phyloP scores from a whole-genome alignment of 2,888 invertebrate species.

The Pheosia tremula region DNA sequence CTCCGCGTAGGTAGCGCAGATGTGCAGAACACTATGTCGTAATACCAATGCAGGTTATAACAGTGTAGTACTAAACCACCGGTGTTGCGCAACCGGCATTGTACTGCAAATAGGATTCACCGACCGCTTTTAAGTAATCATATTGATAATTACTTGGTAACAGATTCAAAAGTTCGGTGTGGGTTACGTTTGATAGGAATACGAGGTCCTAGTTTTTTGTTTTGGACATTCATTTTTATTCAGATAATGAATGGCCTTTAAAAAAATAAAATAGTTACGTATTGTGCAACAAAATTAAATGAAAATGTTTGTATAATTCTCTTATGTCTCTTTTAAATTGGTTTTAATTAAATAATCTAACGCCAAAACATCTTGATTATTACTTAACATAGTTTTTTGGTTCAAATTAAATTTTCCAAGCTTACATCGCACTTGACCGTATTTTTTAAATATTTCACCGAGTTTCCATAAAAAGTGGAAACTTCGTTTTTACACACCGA shows the following conservation, averaged over 20 bases:
- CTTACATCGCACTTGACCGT: conserved; percentile 6
- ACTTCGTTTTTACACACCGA: neutral
- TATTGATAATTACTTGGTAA: conserved; percentile 23
- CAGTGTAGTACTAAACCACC: conserved; percentile 41
- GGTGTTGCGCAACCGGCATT: conserved; percentile 44
- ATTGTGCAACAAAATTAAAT: no score
- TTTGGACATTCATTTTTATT: neutral
- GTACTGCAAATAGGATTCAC: conserved; percentile 41
- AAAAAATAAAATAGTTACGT: no score
- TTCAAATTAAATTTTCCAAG: neutral
- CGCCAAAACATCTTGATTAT: neutral
- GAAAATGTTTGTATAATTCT: neutral
- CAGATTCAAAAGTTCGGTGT: conserved; percentile 21
- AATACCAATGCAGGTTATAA: conserved; percentile 50
- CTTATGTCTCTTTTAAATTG: neutral
- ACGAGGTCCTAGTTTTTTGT: neutral
- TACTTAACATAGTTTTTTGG: neutral
- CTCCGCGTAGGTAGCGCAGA: conserved; percentile 45
- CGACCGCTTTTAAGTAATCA: conserved; percentile 6
- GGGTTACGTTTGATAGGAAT: conserved; percentile 31
- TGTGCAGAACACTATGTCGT: conserved; percentile 48
- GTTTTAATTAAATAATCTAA: neutral
- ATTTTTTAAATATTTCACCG: conserved; percentile 6
- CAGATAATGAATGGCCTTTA: neutral
- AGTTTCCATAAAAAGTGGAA: neutral